Evolutionary conservation across 2,888 invertebrate species (phyloP), one percentile per base, ranked within the genome.

Genomic region (Troides oblongomaculatus): DNA sequence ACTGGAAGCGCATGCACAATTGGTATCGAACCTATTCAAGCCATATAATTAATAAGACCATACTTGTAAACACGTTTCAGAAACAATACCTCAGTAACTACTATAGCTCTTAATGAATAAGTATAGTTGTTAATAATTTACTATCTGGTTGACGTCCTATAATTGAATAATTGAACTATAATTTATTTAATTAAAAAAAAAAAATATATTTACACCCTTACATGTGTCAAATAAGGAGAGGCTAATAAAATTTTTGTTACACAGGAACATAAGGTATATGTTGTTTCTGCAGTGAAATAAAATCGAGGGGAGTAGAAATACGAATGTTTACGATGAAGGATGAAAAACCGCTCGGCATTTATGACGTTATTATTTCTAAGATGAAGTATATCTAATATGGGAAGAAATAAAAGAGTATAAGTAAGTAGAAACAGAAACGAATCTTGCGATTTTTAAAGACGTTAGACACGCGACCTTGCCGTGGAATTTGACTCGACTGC

Each of bases 401-500:
- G 81, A 80, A 81, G 77, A 76, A 79, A 81, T 79, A 80, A 81
- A 80, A 84, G 82, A 76, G 76, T 78, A 77, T 79, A 46, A 80
- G 77, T 77, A 76, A 75, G 81, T 78, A 78, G 83, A 85, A 84
- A 81, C 81, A 80, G 81, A 81, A 85, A 81, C 82, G 81, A 82
- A 81, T 82, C 84, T 88, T 89, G 88, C 10, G 1, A 89, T 88
- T 88, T 90, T 89, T 84, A 84, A 85, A 81, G 84, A 87, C 87
- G 30, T 30, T 30, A 30, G 30, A 87, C 87, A 89, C 2, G 46
- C 86, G 84, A 86, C 85, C 85, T 84, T 81, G 83, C 86, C 84
- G 84, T 85, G 84, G 83, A 89, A 90, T 89, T 89, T 88, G 85
- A 86, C 86, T 85, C 83, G 80, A 84, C 83, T 86, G 85, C 89